Evolutionary conservation across 2,113 vertebrate genomes (phyloP), one percentile per base, ranked within the genome.

Genomic region (Apus apus): DNA sequence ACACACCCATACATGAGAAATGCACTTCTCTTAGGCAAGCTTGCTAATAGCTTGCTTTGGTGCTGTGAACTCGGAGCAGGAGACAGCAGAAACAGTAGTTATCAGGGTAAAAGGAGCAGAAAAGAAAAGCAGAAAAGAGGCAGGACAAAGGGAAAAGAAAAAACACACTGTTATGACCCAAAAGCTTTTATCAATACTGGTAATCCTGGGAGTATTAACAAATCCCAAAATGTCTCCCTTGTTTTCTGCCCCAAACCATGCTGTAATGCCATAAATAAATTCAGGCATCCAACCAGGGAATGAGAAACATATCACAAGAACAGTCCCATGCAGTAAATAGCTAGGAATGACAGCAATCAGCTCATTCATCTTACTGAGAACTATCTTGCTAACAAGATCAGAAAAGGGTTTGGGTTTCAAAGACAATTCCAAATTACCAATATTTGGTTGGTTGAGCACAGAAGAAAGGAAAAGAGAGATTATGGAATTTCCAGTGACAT

Each of bases 401-500:
- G 46, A 87, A 45, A 8, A 90, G 15, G 29, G 61, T 65, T 32
- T 34, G 17, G 30, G 56, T 71, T 89, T 87, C 72, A 60, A 76
- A 79, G 72, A 38, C 45, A 61, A 53, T 46, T 67, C 51, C 57
- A 70, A 57, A 38, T 36, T 54, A 38, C 36, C 27, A 62, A 1
- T 21, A 23, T 57, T 58, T 73, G 36, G 40, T 27, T 66, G 64
- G 16, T 12, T 54, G 56, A 58, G 8, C 40, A 45, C 12, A 53
- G 46, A 8, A 56, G 40, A 38, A 61, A 83, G 66, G 29, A 30
- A 61, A 83, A 71, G 29, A 30, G 3, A 0, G 1, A 36, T 8
- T 3, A 1, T 43, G 26, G 5, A n/a, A 6, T 62, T 95, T n/a
- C 40, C 46, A 58, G 30, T 0, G 2, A 25, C 8, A 15, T 1